These are phyloP conservation scores for Loris lydekkerianus DNA, from an alignment of 2,797 vertebrate species.

Conservation along the genomic window DNA sequence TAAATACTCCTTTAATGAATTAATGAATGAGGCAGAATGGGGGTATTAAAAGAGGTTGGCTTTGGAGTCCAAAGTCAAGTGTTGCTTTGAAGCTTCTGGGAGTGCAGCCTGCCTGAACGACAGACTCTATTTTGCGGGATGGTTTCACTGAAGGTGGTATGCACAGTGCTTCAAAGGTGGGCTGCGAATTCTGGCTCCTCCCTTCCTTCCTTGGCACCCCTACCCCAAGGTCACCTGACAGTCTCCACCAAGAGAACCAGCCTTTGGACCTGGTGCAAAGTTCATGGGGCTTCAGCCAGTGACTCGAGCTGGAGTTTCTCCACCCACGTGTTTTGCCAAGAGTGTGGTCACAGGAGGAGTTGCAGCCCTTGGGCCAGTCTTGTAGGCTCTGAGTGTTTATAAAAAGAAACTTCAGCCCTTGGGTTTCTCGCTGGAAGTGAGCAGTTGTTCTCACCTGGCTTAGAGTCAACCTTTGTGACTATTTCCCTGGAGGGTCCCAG, in stretches of 20 bases:
- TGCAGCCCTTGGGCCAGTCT: background rate
- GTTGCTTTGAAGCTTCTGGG: background rate
- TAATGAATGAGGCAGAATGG: background rate
- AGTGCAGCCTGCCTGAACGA: accelerated
- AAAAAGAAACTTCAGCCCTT: background rate
- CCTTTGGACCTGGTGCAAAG: background rate
- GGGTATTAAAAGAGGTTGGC: background rate
- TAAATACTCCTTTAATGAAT: background rate
- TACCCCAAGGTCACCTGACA: background rate
- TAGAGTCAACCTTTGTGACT: background rate
- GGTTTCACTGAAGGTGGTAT: accelerated
- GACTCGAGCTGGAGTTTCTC: background rate
- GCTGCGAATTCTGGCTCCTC: background rate
- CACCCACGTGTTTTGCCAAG: background rate
- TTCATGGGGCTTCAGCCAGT: background rate
- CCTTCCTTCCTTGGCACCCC: too few relatives aligned
- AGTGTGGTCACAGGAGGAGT: background rate
- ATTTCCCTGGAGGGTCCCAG: background rate
- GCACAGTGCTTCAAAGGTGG: accelerated
- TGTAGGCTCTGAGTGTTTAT: background rate
- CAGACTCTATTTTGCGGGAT: background rate
- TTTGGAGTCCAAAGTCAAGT: background rate
- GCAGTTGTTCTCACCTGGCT: background rate
- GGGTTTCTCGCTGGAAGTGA: background rate
- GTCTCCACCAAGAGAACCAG: background rate